Evolutionary conservation across 2,113 vertebrate species (phyloP).

Genomic region (Poicephalus gulielmi): DNA sequence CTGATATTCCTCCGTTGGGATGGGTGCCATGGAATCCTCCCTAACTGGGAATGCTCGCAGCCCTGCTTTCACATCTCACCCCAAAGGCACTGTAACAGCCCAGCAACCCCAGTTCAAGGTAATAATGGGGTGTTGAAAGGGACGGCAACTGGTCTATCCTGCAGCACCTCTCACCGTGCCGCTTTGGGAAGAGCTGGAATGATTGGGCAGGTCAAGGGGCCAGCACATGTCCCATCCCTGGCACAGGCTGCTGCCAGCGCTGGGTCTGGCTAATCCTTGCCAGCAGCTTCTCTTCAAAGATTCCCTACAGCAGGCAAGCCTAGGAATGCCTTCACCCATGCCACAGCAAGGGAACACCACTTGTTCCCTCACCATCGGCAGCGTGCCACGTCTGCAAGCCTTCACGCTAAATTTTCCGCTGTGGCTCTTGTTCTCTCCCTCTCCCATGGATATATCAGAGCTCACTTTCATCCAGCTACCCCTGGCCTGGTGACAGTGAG

Average conservation of each 20-base stretch:
- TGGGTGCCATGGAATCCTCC: not conserved
- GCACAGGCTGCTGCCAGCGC: not conserved
- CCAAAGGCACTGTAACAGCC: not conserved
- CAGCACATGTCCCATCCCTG: not conserved
- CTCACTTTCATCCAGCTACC: not conserved
- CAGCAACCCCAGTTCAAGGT: not conserved
- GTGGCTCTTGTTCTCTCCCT: not conserved
- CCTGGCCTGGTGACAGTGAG: rapidly evolving
- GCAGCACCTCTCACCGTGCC: not conserved
- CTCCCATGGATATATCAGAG: rapidly evolving
- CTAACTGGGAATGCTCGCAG: rapidly evolving
- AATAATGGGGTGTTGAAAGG: not conserved
- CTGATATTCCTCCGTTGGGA: not conserved
- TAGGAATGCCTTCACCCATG: rapidly evolving
- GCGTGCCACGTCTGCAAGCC: rapidly evolving
- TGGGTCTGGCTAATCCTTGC: not conserved
- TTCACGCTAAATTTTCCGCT: rapidly evolving
- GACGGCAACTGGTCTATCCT: rapidly evolving
- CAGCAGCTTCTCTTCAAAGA: not conserved
- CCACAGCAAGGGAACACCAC: not conserved
- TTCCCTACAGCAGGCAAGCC: rapidly evolving
- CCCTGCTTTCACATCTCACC: not conserved
- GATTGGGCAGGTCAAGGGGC: not conserved
- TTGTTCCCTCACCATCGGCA: rapidly evolving
- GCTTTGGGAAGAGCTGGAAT: rapidly evolving